Conservation (phyloP, 2,113 vertebrate species). For the Platysternon megacephalum region DNA sequence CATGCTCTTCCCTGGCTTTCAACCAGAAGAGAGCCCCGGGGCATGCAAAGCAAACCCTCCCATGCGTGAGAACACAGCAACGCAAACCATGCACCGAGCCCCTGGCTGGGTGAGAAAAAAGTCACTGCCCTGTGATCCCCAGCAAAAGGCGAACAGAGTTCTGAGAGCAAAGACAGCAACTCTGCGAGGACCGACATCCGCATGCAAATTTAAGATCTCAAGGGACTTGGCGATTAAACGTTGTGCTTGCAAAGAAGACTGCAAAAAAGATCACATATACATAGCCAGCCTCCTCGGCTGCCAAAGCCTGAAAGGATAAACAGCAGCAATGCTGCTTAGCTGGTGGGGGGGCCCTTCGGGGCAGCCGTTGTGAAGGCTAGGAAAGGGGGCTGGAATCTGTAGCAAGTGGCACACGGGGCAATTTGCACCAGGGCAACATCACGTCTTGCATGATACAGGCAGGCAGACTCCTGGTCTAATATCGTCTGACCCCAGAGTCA, state of each 20-base stretch:
- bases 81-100: background rate
- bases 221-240: background rate
- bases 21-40: background rate
- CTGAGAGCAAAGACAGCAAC: background rate
- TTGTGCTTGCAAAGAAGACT: background rate
- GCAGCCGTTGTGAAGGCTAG: background rate
- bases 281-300: background rate
- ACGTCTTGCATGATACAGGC: background rate
- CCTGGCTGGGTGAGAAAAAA: background rate
- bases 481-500: background rate
- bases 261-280: background rate
- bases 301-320: background rate
- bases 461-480: background rate
- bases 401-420: background rate
- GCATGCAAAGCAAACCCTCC: background rate
- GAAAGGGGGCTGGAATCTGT: background rate
- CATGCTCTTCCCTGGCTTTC: background rate
- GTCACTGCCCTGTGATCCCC: background rate
- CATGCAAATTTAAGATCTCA: background rate
- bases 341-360: background rate
- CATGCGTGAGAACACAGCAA: background rate
- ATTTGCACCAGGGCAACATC: background rate
- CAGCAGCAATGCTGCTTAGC: background rate
- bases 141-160: background rate
- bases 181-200: background rate